Percentiles rank a stretch among this genome's conserved stretches.
phyloP scores from a whole-genome alignment of 2,888 invertebrate genomes.

The Ectropis crepuscularia region DNA sequence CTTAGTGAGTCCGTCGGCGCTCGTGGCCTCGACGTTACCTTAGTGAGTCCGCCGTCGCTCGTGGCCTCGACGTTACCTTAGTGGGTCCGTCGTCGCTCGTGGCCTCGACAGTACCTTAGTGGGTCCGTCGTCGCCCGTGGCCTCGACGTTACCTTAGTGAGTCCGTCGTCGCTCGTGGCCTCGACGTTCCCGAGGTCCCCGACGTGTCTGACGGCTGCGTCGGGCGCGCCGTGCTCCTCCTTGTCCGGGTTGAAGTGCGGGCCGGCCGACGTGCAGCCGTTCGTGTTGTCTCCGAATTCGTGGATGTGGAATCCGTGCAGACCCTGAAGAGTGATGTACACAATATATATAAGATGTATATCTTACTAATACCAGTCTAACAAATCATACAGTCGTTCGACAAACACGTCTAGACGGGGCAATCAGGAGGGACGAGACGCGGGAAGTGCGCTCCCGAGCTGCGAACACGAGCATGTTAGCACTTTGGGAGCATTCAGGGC shows the following conservation, averaged over 20 bases:
- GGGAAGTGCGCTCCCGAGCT: no score
- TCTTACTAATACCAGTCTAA: no score
- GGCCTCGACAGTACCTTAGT: conserved; percentile 86
- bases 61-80: conserved; percentile 10
- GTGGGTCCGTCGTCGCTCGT: conserved; percentile 45
- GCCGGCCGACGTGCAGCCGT: conserved; percentile 97
- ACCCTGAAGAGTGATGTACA: conserved; percentile 54
- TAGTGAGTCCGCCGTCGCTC: background rate
- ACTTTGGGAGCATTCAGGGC: no score
- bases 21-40: conserved; percentile 87
- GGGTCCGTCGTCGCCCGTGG: background rate
- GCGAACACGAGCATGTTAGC: no score
- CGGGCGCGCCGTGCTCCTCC: conserved; percentile 93
- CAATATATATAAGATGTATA: no score
- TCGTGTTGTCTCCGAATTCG: conserved; percentile 97
- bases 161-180: conserved; percentile 66
- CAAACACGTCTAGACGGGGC: no score
- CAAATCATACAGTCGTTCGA: no score
- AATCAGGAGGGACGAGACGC: no score
- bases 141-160: conserved; percentile 18
- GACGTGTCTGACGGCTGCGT: conserved; percentile 90
- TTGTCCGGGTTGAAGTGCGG: conserved; percentile 95
- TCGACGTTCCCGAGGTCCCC: conserved; percentile 86
- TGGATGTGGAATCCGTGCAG: conserved; percentile 97
- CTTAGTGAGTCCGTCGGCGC: conserved; percentile 19